Base-by-base conservation (phyloP, 2,113 vertebrate species). In the Colossoma macropomum region DNA sequence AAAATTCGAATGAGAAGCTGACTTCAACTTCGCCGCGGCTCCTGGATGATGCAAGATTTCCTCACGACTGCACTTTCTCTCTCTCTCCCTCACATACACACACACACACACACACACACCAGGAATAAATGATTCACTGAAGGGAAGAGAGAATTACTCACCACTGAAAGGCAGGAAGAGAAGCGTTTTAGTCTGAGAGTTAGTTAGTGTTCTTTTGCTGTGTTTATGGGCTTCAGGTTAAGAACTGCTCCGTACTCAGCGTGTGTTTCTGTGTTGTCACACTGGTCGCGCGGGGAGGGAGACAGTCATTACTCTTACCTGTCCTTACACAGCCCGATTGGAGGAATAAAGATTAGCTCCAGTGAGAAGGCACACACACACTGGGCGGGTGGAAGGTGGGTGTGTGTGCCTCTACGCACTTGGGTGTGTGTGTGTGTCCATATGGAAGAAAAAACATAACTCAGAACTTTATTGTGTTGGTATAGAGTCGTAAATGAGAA, bases 31-130 rank as follows among this genome's bases (percentile, higher is more conserved):
- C 13, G 27, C 30, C 90, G 89, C 92, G 92, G 87, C 76, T 82
- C 72, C 85, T 90, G 89, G 91, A 93, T 95, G 94, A 95, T 78
- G 93, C 94, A 95, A 95, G 84, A 94, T 79, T 85, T 63, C 68
- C 78, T 80, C 75, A 74, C 73, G 84, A 91, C 92, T 93, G 89
- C 89, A 89, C 86, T 84, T 86, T 11, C 73, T 77, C 71, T 63
- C 77, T 85, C 86, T 30, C 84, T 62, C 72, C 69, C 63, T 21
- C 74, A 45, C 16, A 79, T 74, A 74, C 60, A 75, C 75, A 75
- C 19, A 86, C 21, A 77, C 41, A 34, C 32, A 7, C 23, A 25
- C 56, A 10, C 56, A 25, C 68, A 34, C 32, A 70, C 79, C 73
- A 72, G 66, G 38, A 32, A 62, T 15, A 81, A 77, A 2, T 62